Evolutionary conservation across 2,113 vertebrate genomes (phyloP).

Genomic region (Passerina amoena): DNA sequence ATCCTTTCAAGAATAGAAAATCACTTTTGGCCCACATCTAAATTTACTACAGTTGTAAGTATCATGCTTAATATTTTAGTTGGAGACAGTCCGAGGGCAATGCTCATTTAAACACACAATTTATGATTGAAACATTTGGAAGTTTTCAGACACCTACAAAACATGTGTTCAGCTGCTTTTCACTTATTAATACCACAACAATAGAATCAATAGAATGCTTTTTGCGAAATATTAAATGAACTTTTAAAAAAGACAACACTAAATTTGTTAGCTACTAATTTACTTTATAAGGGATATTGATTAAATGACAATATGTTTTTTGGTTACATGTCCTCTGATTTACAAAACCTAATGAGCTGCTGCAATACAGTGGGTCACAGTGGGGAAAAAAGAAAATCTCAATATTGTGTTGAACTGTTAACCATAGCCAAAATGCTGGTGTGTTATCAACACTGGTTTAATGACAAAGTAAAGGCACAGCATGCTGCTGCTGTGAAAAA

Average conservation of each 20-base stretch:
- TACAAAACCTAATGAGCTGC: not conserved
- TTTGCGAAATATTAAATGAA: not conserved
- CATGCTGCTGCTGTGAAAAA: not conserved
- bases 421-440: fast-evolving
- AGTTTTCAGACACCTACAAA: not conserved
- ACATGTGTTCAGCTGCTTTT: not conserved
- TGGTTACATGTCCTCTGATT: not conserved
- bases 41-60: not conserved
- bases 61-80: not conserved
- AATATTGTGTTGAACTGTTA: not conserved
- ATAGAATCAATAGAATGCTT: not conserved
- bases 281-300: not conserved
- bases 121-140: not conserved
- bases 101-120: not conserved
- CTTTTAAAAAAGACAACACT: not conserved
- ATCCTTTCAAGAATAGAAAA: not conserved
- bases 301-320: not conserved
- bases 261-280: not conserved
- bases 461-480: not conserved
- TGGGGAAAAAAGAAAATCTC: not conserved
- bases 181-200: not conserved
- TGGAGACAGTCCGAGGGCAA: not conserved
- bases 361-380: not conserved
- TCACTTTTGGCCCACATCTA: not conserved
- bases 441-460: not conserved